Conservation (phyloP, 35 echinoderm and acorn worm species). For the Nesometra sesokonis region DNA sequence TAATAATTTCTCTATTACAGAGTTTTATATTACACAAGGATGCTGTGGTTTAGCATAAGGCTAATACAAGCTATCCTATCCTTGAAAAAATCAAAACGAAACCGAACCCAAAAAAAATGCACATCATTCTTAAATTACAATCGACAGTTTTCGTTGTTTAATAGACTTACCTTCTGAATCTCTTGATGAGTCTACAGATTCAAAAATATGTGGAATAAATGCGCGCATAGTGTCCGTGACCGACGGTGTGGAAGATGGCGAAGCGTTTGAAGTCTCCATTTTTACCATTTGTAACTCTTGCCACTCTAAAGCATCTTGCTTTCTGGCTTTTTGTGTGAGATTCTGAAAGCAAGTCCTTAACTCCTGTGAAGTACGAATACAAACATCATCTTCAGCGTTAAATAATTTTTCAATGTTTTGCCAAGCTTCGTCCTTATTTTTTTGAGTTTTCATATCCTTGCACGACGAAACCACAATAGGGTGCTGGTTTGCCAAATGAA, state of each 20-base stretch:
- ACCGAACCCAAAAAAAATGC: not conserved
- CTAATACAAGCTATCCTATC: not conserved
- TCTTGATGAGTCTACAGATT: not conserved
- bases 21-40: not conserved
- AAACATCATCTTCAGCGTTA: not conserved
- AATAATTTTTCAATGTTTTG: not conserved
- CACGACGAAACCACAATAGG: not conserved
- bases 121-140: not conserved
- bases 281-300: not conserved
- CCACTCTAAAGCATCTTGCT: not conserved
- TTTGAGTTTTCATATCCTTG: not conserved
- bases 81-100: not conserved
- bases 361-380: not conserved
- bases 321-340: not conserved
- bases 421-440: not conserved
- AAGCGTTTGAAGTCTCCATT: not conserved
- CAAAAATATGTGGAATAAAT: not conserved
- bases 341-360: not conserved
- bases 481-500: not conserved
- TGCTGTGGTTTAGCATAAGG: not conserved
- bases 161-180: not conserved
- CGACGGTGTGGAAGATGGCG: not conserved
- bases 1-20: too few relatives aligned
- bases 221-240: not conserved
- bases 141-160: not conserved